Evolutionary conservation across 2,888 invertebrate species (phyloP), one percentile per base, ranked within the genome.

Genomic region (Willowsia nigromaculata): DNA sequence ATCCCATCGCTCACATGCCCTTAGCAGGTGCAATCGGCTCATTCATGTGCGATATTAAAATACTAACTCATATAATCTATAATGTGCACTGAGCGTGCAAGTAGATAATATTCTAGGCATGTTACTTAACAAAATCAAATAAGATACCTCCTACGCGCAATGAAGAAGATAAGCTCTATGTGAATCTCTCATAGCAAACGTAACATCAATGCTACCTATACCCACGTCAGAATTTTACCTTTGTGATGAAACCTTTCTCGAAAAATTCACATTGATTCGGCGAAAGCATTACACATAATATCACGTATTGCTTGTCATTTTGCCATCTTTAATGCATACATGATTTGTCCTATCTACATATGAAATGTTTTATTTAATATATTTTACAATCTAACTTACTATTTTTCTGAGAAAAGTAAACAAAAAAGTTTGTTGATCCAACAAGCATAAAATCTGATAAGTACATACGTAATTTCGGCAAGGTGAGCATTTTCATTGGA

Each of bases 21-120:
- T 68, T 22, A 68, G 11, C 68, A 68, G 68, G 68, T 68, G 68
- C 40, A 68, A 15, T 27, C 56, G 22, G 68, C 40, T 68, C 68
- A 40, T 68, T 68, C 22, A 68, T 68, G 68, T 22, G 40, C 68
- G 18, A 22, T 33, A n/a, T n/a, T n/a, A n/a, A n/a, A 43, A n/a
- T 59, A 27, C 9, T 15, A 25, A 5, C 7, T 30, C 50, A 53
- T 53, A 3, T 1, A 56, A 9, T 56, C 43, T 13, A 9, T 6
- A 37, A 43, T 9, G 43, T 43, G 43, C 37, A n/a, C 37, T 33
- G 33, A 33, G 9, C 13, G 62, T 13, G 2, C 9, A 25, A 22
- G 22, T 43, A 43, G 11, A 9, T 1, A 1, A 37, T 37, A 37
- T 9, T 56, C 15, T 15, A 59, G 30, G 30, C 59, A 30, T 59